These are phyloP conservation scores for Saccostrea cuccullata DNA, from an alignment of 1,140 invertebrate genomes.

Conservation along the genomic window DNA sequence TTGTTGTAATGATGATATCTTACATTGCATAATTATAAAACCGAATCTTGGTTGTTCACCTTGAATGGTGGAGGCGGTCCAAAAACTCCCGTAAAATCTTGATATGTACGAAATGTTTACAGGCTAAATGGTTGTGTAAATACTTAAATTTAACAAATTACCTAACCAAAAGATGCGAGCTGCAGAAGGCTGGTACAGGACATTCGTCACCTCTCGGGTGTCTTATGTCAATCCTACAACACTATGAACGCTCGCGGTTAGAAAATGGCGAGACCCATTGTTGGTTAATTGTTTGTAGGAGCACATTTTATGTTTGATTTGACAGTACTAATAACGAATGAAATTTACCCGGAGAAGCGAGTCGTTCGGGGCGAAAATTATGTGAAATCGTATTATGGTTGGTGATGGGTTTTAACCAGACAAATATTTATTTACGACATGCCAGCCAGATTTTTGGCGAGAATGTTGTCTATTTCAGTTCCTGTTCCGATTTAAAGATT, in stretches of 20 bases:
- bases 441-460: not conserved
- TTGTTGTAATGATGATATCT: not conserved
- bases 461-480: not conserved
- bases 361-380: not conserved
- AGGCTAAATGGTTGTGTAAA: conserved; percentile 4
- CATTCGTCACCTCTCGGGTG: not conserved
- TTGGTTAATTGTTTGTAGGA: conserved; percentile 17
- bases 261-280: not conserved
- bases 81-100: not conserved
- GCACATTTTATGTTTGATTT: not conserved
- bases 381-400: not conserved
- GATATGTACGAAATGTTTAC: not conserved
- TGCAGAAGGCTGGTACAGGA: not conserved
- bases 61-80: not conserved
- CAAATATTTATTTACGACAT: conserved; percentile 6
- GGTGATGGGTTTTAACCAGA: conserved; percentile 7
- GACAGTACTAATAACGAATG: not conserved
- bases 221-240: conserved; percentile 3
- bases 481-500: not conserved
- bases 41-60: not conserved
- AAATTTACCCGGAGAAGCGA: not conserved
- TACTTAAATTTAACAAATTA: conserved; percentile 2
- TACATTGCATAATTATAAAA: not conserved
- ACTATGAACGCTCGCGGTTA: not conserved
- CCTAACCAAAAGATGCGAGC: not conserved